A percentile compares a stretch with the other conserved stretches of the same genome.
Evolutionary conservation across 2,113 vertebrate species (phyloP).

Genomic region (Eptesicus fuscus): DNA sequence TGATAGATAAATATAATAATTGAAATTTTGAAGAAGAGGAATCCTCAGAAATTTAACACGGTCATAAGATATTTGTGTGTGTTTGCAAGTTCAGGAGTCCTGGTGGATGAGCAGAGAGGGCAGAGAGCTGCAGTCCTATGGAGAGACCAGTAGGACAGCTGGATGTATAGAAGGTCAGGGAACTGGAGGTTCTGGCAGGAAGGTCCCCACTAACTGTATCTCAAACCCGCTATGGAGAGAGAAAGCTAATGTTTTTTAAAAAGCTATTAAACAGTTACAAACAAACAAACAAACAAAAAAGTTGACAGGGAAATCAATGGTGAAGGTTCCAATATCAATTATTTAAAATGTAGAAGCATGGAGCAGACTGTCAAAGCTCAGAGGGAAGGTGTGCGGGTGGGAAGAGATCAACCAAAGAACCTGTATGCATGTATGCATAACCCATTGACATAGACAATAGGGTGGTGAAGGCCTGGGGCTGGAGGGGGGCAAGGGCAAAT

Average conservation of each 20-base stretch:
- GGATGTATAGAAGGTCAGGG: neutral
- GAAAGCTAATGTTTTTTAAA: neutral
- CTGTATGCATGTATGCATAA: no score
- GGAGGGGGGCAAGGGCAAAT: neutral
- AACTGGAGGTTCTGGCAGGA: neutral
- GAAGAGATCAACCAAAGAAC: no score
- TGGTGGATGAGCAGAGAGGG: neutral
- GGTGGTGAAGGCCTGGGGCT: no score
- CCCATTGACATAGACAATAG: no score
- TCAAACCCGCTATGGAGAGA: neutral
- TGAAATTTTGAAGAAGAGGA: neutral
- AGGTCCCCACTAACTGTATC: neutral
- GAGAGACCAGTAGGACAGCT: fast-evolving
- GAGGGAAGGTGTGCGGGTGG: no score
- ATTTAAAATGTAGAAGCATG: neutral
- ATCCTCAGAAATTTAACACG: neutral
- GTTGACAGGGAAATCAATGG: neutral
- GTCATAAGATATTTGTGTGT: neutral
- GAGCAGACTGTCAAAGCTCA: no score
- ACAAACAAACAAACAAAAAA: no score
- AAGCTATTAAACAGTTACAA: neutral
- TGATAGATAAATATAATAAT: neutral
- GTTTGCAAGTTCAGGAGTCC: neutral
- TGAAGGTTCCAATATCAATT: neutral
- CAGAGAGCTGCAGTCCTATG: neutral